Conservation (phyloP, 1,140 invertebrate genomes). For the Saccostrea glomerata region DNA sequence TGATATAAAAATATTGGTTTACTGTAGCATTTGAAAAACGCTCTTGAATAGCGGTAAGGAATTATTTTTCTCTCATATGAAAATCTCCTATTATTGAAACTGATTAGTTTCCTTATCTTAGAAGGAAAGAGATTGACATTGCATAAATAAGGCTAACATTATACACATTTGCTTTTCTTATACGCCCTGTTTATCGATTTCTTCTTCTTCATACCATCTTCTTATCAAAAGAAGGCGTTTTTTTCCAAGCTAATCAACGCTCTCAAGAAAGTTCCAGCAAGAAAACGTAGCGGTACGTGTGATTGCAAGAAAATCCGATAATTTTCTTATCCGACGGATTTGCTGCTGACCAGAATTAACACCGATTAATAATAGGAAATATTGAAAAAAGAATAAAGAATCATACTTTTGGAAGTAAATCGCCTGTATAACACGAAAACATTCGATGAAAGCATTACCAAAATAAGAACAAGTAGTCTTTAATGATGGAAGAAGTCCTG, state of each 20-base stretch:
- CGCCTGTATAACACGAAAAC: not conserved
- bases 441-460: conserved; percentile 5
- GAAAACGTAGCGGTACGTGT: not conserved
- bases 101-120: not conserved
- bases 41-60: too few relatives aligned
- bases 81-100: too few relatives aligned
- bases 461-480: not conserved
- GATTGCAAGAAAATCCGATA: too few relatives aligned
- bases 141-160: not conserved
- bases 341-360: not conserved
- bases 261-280: not conserved
- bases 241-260: not conserved
- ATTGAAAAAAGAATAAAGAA: not conserved
- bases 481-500: not conserved
- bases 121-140: not conserved
- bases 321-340: not conserved
- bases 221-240: conserved; percentile 6
- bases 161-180: not conserved
- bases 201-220: conserved; percentile 9
- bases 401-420: not conserved
- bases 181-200: not conserved
- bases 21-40: too few relatives aligned
- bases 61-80: too few relatives aligned
- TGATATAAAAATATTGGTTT: too few relatives aligned
- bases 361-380: not conserved